A percentile compares a stretch with the other conserved stretches of the same genome.
Conservation (phyloP, 2,797 vertebrate genomes). For the Remorina albescens region DNA sequence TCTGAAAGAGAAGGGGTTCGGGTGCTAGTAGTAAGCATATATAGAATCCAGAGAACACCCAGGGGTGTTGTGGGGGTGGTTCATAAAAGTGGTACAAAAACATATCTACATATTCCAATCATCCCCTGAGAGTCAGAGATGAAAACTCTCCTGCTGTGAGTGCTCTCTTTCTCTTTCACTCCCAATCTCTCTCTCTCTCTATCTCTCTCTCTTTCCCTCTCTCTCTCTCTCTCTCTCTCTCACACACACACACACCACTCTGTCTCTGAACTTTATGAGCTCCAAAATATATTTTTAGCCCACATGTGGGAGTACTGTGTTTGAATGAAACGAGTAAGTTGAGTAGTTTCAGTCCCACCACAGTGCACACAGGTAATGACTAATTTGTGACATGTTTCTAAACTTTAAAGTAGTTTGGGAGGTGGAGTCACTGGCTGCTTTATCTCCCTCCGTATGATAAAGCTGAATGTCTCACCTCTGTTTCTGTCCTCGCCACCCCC, state of each 20-base stretch:
- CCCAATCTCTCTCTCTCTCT: no score
- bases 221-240: no score
- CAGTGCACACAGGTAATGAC: constrained; percentile 69
- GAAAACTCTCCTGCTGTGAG: constrained; percentile 76
- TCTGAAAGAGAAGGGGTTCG: constrained; percentile 44
- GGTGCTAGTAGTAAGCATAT: constrained; percentile 72
- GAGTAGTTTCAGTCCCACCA: constrained; percentile 74
- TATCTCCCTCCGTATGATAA: constrained; percentile 47
- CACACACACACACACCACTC: constrained; percentile 42
- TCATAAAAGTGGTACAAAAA: constrained; percentile 78
- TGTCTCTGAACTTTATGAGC: constrained; percentile 76
- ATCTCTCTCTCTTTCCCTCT: no score
- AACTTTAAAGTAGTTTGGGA: constrained; percentile 45
- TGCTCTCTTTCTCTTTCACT: not conserved
- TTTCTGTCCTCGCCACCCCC: constrained; percentile 30
- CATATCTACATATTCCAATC: constrained; percentile 80
- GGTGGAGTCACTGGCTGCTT: constrained; percentile 18
- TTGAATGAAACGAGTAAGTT: constrained; percentile 81
- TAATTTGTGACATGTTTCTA: constrained; percentile 68
- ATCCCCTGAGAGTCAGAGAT: constrained; percentile 76
- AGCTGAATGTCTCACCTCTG: constrained; percentile 41
- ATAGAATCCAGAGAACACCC: constrained; percentile 71
- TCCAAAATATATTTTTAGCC: constrained; percentile 78
- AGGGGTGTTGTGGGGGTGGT: constrained; percentile 75
- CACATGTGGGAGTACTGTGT: constrained; percentile 80